Percentiles rank a stretch among this genome's conserved stretches.
Conservation (phyloP, 2,797 vertebrate species). For the Myotis vivesi region DNA sequence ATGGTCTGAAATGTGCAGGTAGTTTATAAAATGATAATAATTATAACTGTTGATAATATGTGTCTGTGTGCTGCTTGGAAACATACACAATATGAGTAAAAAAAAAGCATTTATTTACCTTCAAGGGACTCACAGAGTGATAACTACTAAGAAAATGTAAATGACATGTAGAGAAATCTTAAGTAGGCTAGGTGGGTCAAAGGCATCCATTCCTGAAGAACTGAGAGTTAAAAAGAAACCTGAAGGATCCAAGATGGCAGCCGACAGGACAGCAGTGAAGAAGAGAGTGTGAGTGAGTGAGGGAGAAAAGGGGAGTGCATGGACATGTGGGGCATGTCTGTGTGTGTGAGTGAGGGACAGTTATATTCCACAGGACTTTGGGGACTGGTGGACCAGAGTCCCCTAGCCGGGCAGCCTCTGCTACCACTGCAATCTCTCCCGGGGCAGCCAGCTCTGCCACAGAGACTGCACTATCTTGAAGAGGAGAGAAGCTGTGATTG, state of each 20-base stretch:
- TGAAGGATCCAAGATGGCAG: background rate
- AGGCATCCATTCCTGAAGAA: background rate
- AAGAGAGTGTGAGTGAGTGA: no score
- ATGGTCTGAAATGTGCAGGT: background rate
- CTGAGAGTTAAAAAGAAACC: background rate
- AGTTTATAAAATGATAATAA: background rate
- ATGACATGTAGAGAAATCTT: conserved; percentile 8
- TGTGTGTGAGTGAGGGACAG: no score
- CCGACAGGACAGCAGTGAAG: no score
- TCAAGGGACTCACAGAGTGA: conserved; percentile 3
- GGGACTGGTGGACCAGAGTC: no score
- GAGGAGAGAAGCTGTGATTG: no score
- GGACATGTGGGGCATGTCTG: no score
- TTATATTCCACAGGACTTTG: no score
- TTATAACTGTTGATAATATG: background rate
- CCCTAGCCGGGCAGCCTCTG: no score
- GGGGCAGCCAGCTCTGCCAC: no score
- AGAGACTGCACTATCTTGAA: no score
- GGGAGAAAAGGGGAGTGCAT: no score
- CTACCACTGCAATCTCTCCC: no score
- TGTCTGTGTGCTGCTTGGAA: background rate
- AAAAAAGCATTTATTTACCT: background rate
- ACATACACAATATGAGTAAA: background rate
- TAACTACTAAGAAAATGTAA: background rate
- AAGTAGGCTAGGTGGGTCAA: background rate